Conservation (phyloP, 2,888 invertebrate species). For the Leuctra nigra region DNA sequence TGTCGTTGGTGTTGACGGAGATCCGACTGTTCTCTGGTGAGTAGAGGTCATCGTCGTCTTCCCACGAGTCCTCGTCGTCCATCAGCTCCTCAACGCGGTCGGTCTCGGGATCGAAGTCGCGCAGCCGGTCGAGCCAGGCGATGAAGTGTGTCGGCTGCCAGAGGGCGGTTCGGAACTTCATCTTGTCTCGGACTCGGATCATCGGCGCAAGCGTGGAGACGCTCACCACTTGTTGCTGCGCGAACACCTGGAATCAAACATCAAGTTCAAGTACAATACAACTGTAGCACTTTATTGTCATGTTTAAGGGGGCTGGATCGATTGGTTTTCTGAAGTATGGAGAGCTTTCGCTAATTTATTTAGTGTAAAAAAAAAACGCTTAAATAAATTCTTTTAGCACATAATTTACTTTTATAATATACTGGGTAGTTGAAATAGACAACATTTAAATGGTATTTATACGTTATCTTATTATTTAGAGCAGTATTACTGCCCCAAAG, state of each 20-base stretch:
- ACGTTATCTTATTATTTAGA: too few relatives aligned
- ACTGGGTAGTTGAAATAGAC: too few relatives aligned
- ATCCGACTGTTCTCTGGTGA: constrained; percentile 37
- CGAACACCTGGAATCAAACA: constrained; percentile 36
- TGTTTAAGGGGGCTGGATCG: too few relatives aligned
- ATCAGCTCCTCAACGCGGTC: constrained; percentile 33
- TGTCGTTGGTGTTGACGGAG: constrained; percentile 38
- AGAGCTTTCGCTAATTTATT: too few relatives aligned
- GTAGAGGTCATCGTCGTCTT: constrained; percentile 36
- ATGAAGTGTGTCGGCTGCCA: constrained; percentile 38
- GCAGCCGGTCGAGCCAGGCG: constrained; percentile 37
- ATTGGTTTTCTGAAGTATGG: too few relatives aligned
- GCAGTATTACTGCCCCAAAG: too few relatives aligned
- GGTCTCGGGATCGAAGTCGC: constrained; percentile 36
- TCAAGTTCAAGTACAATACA: too few relatives aligned
- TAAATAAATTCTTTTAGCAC: too few relatives aligned
- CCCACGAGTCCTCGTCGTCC: constrained; percentile 35
- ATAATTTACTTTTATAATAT: too few relatives aligned
- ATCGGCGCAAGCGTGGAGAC: constrained; percentile 36
- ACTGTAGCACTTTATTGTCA: too few relatives aligned
- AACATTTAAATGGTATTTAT: too few relatives aligned
- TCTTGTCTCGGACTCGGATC: constrained; percentile 37
- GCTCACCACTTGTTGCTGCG: constrained; percentile 37
- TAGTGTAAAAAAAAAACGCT: too few relatives aligned
- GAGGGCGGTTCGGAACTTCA: constrained; percentile 34